phyloP scores from a whole-genome alignment of 2,797 vertebrate species.

The Strix occidentalis region DNA sequence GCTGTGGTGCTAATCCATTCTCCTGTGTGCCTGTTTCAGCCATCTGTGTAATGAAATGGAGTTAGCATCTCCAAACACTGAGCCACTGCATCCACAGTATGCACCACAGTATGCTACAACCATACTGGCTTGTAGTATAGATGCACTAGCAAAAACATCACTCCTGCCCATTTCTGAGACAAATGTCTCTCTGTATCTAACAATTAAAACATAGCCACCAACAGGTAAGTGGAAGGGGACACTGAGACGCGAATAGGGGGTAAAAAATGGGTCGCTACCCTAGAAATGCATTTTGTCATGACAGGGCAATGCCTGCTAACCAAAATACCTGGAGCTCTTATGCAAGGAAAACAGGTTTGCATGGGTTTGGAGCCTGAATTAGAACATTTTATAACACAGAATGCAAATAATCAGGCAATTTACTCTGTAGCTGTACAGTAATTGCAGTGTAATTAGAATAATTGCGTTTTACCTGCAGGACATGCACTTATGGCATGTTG shows the following conservation, averaged over 20 bases:
- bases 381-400: constrained; percentile 26
- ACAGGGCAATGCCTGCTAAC: not conserved
- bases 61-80: not conserved
- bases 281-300: not conserved
- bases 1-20: not conserved
- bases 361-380: not conserved
- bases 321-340: not conserved
- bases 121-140: not conserved
- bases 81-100: not conserved
- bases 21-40: not conserved
- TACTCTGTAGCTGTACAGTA: constrained; percentile 49
- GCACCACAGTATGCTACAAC: no score
- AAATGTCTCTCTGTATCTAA: not conserved
- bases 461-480: constrained; percentile 54
- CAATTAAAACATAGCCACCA: not conserved
- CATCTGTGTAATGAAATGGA: not conserved
- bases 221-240: not conserved
- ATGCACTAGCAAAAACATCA: not conserved
- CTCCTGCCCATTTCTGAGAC: not conserved
- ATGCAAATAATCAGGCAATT: constrained; percentile 62
- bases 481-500: constrained; percentile 36
- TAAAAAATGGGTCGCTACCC: not conserved
- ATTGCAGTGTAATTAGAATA: constrained; percentile 67
- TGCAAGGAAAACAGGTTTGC: not conserved
- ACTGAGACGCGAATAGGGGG: not conserved